These are phyloP conservation scores for Acinonyx jubatus DNA, from an alignment of 2,113 vertebrate genomes.

Conservation along the genomic window DNA sequence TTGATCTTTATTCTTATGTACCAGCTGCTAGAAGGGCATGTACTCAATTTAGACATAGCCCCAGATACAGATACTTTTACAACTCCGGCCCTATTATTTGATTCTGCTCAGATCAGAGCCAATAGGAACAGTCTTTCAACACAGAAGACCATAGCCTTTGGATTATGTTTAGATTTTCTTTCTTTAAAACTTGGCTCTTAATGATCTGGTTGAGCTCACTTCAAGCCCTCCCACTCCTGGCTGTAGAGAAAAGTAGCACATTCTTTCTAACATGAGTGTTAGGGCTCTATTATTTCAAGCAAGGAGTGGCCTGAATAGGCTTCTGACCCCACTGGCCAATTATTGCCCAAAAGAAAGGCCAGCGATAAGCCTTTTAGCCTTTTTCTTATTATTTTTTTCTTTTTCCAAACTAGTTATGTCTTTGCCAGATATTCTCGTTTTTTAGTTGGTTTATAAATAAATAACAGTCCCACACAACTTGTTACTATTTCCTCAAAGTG, in stretches of 20 bases:
- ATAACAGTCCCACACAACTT: neutral
- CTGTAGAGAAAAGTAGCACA: slow-evolving; percentile 15
- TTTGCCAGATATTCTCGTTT: slow-evolving; percentile 2
- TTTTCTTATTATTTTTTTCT: slow-evolving; percentile 19
- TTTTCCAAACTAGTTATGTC: neutral
- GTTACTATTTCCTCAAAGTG: neutral
- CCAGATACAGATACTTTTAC: neutral
- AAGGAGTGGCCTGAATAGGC: slow-evolving; percentile 3
- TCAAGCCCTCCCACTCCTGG: neutral
- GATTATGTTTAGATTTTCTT: slow-evolving; percentile 10
- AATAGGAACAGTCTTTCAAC: neutral
- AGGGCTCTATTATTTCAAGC: slow-evolving; percentile 33
- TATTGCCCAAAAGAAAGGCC: slow-evolving; percentile 39
- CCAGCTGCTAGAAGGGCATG: neutral
- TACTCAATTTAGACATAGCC: neutral
- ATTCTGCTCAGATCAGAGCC: neutral
- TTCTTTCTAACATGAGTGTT: slow-evolving; percentile 41
- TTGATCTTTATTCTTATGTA: neutral
- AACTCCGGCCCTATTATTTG: neutral
- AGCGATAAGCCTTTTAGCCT: slow-evolving; percentile 6
- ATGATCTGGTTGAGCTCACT: slow-evolving; percentile 51
- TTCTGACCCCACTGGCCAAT: slow-evolving; percentile 53
- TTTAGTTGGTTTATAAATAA: slow-evolving; percentile 31
- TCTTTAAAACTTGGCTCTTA: slow-evolving; percentile 50
- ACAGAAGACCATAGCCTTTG: neutral